phyloP scores from a whole-genome alignment of 2,888 invertebrate species.

The Drosophila incognita region DNA sequence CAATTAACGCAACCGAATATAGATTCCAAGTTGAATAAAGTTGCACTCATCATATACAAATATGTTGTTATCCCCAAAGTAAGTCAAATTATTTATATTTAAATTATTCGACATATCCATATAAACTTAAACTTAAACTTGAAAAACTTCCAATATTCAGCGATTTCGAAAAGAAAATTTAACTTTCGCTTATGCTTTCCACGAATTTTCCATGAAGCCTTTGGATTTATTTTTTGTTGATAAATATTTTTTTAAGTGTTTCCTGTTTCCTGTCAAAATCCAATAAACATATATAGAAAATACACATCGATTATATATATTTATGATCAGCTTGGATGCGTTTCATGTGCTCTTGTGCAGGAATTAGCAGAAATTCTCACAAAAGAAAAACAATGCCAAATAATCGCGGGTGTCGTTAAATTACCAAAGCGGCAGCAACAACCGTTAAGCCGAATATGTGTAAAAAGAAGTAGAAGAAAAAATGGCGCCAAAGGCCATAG shows the following conservation, averaged over 20 bases:
- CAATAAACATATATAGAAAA: background rate
- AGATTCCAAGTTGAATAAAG: background rate
- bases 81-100: background rate
- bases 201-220: background rate
- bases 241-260: background rate
- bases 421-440: background rate
- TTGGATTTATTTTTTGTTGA: background rate
- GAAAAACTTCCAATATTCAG: background rate
- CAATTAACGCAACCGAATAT: no score
- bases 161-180: background rate
- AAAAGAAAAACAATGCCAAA: background rate
- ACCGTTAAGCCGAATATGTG: constrained; percentile 1
- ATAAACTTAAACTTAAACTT: no score
- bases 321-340: background rate
- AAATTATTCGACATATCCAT: background rate
- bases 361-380: background rate
- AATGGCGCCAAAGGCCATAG: constrained; percentile 28
- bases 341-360: background rate
- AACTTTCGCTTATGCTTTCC: background rate
- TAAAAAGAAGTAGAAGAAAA: background rate
- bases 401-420: background rate
- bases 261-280: background rate
- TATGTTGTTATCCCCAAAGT: background rate
- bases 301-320: background rate
- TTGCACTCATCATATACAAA: background rate